Conservation (phyloP, 1,140 invertebrate genomes). For the Augochlora pura region DNA sequence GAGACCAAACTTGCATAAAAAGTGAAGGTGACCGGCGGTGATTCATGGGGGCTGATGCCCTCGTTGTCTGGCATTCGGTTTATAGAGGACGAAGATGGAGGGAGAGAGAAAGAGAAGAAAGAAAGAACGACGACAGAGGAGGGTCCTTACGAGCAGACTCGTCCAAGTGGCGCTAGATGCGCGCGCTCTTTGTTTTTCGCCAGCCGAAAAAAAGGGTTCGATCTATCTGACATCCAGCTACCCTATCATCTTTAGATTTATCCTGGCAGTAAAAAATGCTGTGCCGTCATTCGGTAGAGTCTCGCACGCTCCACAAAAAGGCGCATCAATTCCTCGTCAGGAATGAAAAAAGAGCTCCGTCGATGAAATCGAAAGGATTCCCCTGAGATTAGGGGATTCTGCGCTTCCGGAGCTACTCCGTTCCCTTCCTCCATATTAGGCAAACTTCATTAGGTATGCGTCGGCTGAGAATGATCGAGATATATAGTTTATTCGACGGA, state of each 20-base stretch:
- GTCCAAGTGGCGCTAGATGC: slow-evolving; percentile 31
- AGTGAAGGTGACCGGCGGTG: slow-evolving; percentile 76
- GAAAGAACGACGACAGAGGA: not conserved
- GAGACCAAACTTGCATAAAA: slow-evolving; percentile 75
- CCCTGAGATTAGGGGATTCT: too few species aligned
- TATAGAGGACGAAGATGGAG: slow-evolving; percentile 57
- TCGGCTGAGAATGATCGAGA: too few species aligned
- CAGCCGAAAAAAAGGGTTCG: slow-evolving; percentile 15
- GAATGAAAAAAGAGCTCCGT: not conserved
- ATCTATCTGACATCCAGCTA: not conserved
- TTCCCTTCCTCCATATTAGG: too few species aligned
- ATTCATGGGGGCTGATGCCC: slow-evolving; percentile 77
- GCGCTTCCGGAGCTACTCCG: too few species aligned
- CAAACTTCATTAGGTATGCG: too few species aligned
- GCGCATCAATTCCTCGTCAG: not conserved
- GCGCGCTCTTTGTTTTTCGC: slow-evolving; percentile 54
- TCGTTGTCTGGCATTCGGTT: slow-evolving; percentile 74
- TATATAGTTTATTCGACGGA: too few species aligned
- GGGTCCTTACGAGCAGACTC: slow-evolving; percentile 53
- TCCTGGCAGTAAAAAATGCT: too few species aligned
- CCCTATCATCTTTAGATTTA: not conserved
- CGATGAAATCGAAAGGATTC: not conserved
- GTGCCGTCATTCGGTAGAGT: too few species aligned
- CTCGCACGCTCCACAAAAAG: not conserved
- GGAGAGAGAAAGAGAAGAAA: not conserved